Conservation (phyloP, 1,140 invertebrate species). For the Vanessa tameamea region DNA sequence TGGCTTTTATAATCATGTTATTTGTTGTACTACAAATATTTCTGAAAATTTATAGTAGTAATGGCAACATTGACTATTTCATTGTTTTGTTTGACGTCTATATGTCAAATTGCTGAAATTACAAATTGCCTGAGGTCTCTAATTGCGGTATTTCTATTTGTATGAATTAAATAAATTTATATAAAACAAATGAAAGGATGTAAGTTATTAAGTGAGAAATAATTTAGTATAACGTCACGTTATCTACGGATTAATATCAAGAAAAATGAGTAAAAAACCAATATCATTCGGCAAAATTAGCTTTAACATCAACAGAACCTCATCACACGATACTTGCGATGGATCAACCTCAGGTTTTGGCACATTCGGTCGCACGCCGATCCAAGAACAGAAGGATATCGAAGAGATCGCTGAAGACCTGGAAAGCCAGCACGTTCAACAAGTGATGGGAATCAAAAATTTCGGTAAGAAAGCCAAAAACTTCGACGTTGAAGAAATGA, state of each 20-base stretch:
- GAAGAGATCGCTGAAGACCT: slow-evolving; percentile 85
- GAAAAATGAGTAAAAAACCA: slow-evolving; percentile 70
- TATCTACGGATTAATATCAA: neutral
- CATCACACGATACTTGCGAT: slow-evolving; percentile 43
- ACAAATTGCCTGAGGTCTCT: too few relatives aligned
- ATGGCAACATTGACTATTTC: too few relatives aligned
- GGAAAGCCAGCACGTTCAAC: slow-evolving; percentile 84
- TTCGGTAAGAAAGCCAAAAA: slow-evolving; percentile 90
- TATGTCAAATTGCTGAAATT: too few relatives aligned
- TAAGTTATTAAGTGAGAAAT: neutral
- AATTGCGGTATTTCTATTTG: neutral
- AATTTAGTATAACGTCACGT: too few relatives aligned
- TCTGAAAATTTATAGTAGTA: too few relatives aligned
- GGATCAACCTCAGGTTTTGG: slow-evolving; percentile 81
- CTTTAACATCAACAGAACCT: slow-evolving; percentile 53
- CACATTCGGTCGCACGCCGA: slow-evolving; percentile 81
- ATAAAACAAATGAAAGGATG: neutral
- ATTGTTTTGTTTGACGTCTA: too few relatives aligned
- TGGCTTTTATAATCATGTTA: too few relatives aligned
- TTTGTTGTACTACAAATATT: too few relatives aligned
- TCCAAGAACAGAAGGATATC: slow-evolving; percentile 81
- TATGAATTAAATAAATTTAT: neutral
- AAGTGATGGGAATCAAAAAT: slow-evolving; percentile 87
- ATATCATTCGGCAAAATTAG: slow-evolving; percentile 79
- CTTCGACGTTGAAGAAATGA: slow-evolving; percentile 85